A percentile compares a stretch with the other conserved stretches of the same genome.
Evolutionary conservation across 2,888 invertebrate genomes (phyloP).

Genomic region (Gnatocerus cornutus): DNA sequence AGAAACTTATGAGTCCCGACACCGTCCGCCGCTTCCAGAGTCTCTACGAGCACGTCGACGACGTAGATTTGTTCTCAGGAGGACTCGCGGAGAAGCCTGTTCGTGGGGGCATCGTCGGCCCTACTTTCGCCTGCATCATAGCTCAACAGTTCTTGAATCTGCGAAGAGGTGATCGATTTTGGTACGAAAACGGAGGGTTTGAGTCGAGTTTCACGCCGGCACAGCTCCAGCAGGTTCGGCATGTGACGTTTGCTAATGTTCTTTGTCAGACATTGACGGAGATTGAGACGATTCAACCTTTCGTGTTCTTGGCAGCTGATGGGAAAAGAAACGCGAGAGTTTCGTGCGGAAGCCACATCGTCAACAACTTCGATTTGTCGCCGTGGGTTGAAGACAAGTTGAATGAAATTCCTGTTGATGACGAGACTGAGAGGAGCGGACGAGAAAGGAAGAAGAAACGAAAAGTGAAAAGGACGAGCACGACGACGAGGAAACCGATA

Average conservation of each 20-base stretch:
- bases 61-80: constrained; percentile 89
- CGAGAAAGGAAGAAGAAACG: constrained; percentile 21
- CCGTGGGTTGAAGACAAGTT: constrained; percentile 75
- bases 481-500: constrained; percentile 37
- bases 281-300: constrained; percentile 81
- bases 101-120: constrained; percentile 86
- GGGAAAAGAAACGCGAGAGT: constrained; percentile 76
- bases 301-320: constrained; percentile 79
- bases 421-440: background rate
- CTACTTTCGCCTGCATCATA: constrained; percentile 91
- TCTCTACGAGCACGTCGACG: constrained; percentile 79
- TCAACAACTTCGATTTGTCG: constrained; percentile 76
- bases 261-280: constrained; percentile 80
- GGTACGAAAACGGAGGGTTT: constrained; percentile 87
- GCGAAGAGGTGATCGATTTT: constrained; percentile 85
- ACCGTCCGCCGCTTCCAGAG: constrained; percentile 77
- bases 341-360: constrained; percentile 72
- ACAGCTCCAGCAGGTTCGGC: constrained; percentile 83
- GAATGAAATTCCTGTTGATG: constrained; percentile 26
- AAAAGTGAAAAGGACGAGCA: constrained; percentile 36
- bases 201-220: constrained; percentile 84
- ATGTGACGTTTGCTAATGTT: constrained; percentile 82
- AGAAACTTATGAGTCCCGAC: constrained; percentile 78
- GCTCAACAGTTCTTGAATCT: constrained; percentile 89
- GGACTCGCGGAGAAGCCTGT: constrained; percentile 89